phyloP scores from a whole-genome alignment of 2,113 vertebrate genomes.

The Malurus cyaneus region DNA sequence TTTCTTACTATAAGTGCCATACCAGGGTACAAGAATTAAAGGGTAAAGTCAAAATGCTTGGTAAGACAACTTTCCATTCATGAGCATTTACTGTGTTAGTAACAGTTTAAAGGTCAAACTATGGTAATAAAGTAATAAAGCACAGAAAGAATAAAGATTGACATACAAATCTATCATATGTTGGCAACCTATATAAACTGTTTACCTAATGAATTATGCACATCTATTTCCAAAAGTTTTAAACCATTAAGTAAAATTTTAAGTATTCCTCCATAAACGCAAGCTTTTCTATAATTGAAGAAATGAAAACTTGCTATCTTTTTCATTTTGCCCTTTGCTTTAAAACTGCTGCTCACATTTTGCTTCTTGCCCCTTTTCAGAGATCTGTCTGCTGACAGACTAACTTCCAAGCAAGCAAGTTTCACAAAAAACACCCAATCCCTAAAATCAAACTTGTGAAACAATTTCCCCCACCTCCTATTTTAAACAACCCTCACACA shows the following conservation, averaged over 20 bases:
- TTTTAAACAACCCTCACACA: neutral
- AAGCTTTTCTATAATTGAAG: neutral
- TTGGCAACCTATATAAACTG: neutral
- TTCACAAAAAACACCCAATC: neutral
- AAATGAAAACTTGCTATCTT: neutral
- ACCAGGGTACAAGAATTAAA: neutral
- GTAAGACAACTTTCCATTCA: neutral
- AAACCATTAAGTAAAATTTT: neutral
- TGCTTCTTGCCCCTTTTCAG: neutral
- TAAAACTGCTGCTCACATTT: neutral
- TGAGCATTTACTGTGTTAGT: neutral
- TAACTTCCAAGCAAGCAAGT: neutral
- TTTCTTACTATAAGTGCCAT: neutral
- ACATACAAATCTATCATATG: neutral
- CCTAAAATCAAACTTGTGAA: neutral
- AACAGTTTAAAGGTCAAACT: neutral
- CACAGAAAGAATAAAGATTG: neutral
- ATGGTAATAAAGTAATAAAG: neutral
- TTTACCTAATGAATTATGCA: neutral
- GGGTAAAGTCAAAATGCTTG: neutral
- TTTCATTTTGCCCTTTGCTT: neutral
- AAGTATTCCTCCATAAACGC: neutral
- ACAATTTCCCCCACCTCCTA: accelerated
- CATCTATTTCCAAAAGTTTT: neutral
- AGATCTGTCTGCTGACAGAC: neutral